These are phyloP conservation scores for Amiota communis DNA, from an alignment of 2,888 invertebrate species.

Conservation along the genomic window DNA sequence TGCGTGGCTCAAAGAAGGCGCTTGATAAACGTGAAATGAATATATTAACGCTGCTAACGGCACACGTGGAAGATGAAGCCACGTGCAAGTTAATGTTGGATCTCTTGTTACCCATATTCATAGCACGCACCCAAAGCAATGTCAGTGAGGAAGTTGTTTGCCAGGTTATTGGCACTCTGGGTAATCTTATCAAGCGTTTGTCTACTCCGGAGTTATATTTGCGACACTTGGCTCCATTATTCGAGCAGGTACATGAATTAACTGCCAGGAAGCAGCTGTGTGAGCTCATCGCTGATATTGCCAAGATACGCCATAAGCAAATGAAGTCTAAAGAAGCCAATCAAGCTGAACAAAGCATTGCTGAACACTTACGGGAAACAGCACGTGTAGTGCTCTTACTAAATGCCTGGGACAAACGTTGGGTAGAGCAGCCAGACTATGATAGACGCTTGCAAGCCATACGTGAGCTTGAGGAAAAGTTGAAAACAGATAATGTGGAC, in stretches of 20 bases:
- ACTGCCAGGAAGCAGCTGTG: constrained; percentile 82
- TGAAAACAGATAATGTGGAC: constrained; percentile 74
- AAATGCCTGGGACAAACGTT: constrained; percentile 89
- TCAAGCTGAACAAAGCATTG: constrained; percentile 43
- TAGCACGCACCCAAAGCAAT: constrained; percentile 77
- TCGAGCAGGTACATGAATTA: constrained; percentile 79
- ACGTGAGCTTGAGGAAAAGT: constrained; percentile 77
- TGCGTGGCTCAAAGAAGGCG: constrained; percentile 73
- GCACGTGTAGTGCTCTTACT: constrained; percentile 78
- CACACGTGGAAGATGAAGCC: constrained; percentile 80
- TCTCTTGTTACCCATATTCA: constrained; percentile 81
- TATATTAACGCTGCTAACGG: constrained; percentile 84
- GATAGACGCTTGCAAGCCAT: constrained; percentile 86
- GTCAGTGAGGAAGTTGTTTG: constrained; percentile 81
- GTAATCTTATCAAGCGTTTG: constrained; percentile 83
- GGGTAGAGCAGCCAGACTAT: constrained; percentile 96
- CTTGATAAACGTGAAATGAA: constrained; percentile 82
- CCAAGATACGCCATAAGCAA: constrained; percentile 70
- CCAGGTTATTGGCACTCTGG: constrained; percentile 81
- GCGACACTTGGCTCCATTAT: constrained; percentile 81
- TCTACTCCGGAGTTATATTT: constrained; percentile 79
- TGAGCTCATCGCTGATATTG: constrained; percentile 77
- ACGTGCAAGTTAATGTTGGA: constrained; percentile 81
- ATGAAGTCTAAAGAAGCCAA: constrained; percentile 36
- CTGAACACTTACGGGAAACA: constrained; percentile 70